Conservation (phyloP, 1,140 invertebrate species). For the Brachionus paranguensis region DNA sequence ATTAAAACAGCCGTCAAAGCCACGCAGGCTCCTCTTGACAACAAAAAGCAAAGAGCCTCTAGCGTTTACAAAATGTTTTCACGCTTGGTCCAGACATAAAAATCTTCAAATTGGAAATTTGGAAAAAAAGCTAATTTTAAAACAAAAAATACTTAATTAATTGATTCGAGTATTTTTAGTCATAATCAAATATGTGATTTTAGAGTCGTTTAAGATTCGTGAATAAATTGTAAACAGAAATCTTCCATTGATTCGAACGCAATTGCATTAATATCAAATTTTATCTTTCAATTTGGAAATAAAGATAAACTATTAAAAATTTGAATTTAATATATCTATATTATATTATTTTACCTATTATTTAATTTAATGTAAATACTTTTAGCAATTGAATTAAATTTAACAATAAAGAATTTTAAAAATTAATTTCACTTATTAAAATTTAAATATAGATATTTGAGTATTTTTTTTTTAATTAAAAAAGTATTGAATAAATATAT, state of each 20-base stretch:
- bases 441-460: not conserved
- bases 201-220: not conserved
- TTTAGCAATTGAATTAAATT: not conserved
- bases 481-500: not conserved
- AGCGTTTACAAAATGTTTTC: conserved; percentile 86
- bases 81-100: conserved; percentile 75
- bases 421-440: not conserved
- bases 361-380: conserved; percentile 1
- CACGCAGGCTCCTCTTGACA: conserved; percentile 60
- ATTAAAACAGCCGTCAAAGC: conserved; percentile 83
- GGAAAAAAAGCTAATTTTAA: conserved; percentile 37
- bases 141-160: conserved; percentile 25
- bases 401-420: not conserved
- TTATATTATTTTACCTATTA: not conserved
- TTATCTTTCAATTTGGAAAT: not conserved
- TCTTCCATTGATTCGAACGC: not conserved
- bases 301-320: not conserved
- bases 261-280: not conserved
- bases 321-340: not conserved
- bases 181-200: not conserved
- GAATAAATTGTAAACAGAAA: not conserved
- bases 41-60: conserved; percentile 22
- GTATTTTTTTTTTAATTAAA: not conserved
- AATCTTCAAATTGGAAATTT: conserved; percentile 17
- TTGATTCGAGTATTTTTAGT: not conserved